Conservation (phyloP, 30 jellyfish, hydroid and myxozoan genomes). For the Pseudorhiza aurosa region DNA sequence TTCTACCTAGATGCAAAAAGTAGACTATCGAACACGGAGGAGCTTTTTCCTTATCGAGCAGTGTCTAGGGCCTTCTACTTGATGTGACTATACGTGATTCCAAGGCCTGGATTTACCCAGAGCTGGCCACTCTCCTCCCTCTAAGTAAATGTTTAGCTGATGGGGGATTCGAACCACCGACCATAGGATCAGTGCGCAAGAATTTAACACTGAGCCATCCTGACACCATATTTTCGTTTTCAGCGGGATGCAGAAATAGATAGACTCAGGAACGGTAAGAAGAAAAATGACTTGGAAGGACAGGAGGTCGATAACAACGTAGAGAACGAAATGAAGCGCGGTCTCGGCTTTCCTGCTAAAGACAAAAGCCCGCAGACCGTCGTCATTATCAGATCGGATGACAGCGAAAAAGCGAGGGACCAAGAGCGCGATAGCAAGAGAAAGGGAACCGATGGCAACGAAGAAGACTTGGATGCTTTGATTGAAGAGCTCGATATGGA, state of each 20-base stretch:
- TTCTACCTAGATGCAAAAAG: too few species aligned
- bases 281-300: slow-evolving; percentile 14
- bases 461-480: slow-evolving; percentile 24
- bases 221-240: background rate
- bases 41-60: too few species aligned
- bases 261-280: slow-evolving; percentile 19
- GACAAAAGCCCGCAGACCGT: slow-evolving; percentile 7
- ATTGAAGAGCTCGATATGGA: slow-evolving; percentile 42
- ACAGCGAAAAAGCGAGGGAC: background rate
- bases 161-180: too few species aligned
- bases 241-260: slow-evolving; percentile 59
- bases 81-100: too few species aligned
- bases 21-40: too few species aligned
- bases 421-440: background rate
- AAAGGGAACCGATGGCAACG: background rate
- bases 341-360: slow-evolving; percentile 14
- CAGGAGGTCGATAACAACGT: slow-evolving; percentile 41
- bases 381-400: background rate
- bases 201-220: too few species aligned
- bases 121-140: too few species aligned
- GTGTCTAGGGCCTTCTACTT: too few species aligned
- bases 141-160: too few species aligned
- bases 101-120: too few species aligned
- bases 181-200: too few species aligned
- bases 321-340: slow-evolving; percentile 34